These are phyloP conservation scores for Oreotrochilus melanogaster DNA, from an alignment of 2,113 vertebrate species.

Conservation along the genomic window DNA sequence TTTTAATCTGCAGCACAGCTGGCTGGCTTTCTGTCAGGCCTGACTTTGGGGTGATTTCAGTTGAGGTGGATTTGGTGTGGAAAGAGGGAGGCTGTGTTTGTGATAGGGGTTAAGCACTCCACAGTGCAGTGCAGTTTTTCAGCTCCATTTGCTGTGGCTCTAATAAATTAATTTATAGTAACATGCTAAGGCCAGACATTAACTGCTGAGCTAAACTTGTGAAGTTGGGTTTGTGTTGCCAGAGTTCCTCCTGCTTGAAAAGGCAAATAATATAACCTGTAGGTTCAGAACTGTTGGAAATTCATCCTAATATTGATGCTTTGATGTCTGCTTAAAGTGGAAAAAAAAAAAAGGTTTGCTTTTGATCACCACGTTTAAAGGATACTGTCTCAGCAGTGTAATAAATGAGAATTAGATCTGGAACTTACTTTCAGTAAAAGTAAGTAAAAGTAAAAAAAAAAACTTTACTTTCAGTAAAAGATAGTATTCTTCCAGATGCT, in stretches of 20 bases:
- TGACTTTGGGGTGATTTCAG: not conserved
- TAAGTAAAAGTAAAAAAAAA: no score
- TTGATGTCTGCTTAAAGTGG: not conserved
- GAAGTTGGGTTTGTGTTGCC: not conserved
- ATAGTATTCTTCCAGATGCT: slow-evolving; percentile 48
- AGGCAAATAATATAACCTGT: not conserved
- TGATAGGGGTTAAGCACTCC: not conserved
- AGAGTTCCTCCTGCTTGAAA: not conserved
- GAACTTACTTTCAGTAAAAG: slow-evolving; percentile 30
- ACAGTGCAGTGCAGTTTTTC: not conserved
- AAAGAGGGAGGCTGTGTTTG: not conserved
- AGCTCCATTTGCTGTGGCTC: not conserved
- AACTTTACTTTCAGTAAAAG: slow-evolving; percentile 37
- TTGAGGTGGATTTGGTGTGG: not conserved
- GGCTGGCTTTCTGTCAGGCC: not conserved
- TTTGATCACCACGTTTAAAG: not conserved
- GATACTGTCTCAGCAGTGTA: slow-evolving; percentile 10
- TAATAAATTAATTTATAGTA: slow-evolving; percentile 29
- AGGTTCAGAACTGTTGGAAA: slow-evolving; percentile 29
- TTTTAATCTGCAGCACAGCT: slow-evolving; percentile 9
- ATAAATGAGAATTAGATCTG: slow-evolving; percentile 59
- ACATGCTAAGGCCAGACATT: not conserved
- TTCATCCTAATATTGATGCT: not conserved
- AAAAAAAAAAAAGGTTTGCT: not conserved
- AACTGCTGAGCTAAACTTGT: not conserved